A percentile compares a stretch with the other conserved stretches of the same genome.
Conservation (phyloP, 1,140 invertebrate genomes). For the Scylla paramamosain region DNA sequence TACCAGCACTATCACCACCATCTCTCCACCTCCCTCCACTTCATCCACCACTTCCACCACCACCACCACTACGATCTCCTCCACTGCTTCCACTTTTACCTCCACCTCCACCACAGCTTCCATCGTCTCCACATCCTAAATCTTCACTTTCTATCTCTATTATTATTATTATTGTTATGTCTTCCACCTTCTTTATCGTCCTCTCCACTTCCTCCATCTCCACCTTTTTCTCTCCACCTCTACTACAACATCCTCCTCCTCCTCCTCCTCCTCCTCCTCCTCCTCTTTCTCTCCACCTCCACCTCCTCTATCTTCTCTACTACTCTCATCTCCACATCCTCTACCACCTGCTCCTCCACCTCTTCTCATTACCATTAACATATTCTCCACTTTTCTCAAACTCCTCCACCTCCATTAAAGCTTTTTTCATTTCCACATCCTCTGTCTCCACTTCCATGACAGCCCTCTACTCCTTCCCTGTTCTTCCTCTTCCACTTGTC, state of each 20-base stretch:
- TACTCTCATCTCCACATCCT: too few species aligned
- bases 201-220: not conserved
- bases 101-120: not conserved
- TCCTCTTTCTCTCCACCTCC: not conserved
- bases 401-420: too few species aligned
- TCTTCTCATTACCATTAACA: too few species aligned
- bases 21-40: not conserved
- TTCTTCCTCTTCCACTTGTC: too few species aligned
- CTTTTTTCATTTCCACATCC: too few species aligned
- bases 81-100: not conserved
- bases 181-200: not conserved
- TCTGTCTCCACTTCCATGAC: not conserved
- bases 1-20: not conserved
- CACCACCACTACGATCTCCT: not conserved
- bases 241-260: not conserved
- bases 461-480: too few species aligned
- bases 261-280: not conserved
- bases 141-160: not conserved
- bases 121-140: not conserved
- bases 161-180: not conserved
- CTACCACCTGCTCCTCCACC: too few species aligned
- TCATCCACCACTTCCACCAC: not conserved
- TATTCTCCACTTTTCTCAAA: too few species aligned
- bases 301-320: not conserved
- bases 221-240: not conserved